Conservation (phyloP, 2,888 invertebrate species). For the Dasysyrphus albostriatus region DNA sequence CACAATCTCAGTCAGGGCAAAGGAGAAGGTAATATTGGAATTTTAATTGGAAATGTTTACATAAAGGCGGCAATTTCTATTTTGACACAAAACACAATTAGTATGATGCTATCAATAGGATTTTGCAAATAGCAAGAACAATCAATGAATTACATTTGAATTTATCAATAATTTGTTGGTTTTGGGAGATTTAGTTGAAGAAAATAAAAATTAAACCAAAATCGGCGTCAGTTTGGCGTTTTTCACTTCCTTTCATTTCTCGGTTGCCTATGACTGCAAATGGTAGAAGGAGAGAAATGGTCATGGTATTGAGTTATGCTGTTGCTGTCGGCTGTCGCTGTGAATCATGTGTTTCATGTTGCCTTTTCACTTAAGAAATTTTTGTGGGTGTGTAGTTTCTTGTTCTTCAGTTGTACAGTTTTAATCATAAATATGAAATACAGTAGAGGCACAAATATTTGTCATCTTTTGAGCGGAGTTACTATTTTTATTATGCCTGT, state of each 20-base stretch:
- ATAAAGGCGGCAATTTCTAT: conserved; percentile 28
- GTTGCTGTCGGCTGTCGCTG: too few species aligned
- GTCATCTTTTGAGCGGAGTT: too few species aligned
- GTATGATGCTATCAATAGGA: neutral
- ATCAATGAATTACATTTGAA: neutral
- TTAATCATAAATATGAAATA: neutral
- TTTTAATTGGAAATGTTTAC: conserved; percentile 42
- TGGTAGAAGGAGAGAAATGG: neutral
- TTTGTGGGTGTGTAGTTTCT: neutral
- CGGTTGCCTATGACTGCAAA: neutral
- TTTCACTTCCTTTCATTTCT: neutral
- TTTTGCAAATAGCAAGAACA: too few species aligned
- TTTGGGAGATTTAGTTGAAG: neutral
- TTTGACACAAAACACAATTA: neutral
- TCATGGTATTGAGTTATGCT: too few species aligned
- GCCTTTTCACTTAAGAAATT: neutral
- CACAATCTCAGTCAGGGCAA: neutral
- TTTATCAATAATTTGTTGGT: neutral
- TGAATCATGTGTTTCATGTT: too few species aligned
- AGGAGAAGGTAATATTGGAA: neutral
- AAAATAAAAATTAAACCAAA: neutral
- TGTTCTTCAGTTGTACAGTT: neutral
- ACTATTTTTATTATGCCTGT: too few species aligned
- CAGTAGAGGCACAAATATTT: neutral
- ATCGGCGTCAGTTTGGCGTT: neutral